Evolutionary conservation across 2,113 vertebrate species (phyloP).

Genomic region (Neoarius graeffei): DNA sequence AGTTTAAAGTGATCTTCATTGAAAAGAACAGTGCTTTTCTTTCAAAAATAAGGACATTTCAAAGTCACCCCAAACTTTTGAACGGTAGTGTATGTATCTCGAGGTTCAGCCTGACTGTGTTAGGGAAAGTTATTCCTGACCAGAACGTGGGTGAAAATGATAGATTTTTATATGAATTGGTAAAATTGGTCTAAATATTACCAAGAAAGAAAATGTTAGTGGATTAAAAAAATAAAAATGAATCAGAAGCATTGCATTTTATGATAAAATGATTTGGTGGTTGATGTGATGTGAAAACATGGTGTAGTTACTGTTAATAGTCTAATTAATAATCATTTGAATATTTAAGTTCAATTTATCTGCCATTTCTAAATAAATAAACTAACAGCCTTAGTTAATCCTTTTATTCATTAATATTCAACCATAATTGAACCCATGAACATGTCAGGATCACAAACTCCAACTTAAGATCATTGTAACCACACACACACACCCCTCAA

Average conservation of each 20-base stretch:
- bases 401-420: not conserved
- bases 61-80: too few species aligned
- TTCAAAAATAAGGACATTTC: too few species aligned
- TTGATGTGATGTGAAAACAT: not conserved
- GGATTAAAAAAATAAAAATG: not conserved
- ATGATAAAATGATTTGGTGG: not conserved
- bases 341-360: not conserved
- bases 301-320: not conserved
- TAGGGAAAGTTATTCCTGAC: not conserved
- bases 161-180: not conserved
- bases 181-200: not conserved
- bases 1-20: too few species aligned
- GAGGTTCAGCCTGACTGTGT: too few species aligned
- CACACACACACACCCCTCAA: not conserved
- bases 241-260: not conserved
- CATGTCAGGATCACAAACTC: not conserved
- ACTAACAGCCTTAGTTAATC: not conserved
- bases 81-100: too few species aligned
- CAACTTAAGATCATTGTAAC: not conserved
- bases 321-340: not conserved
- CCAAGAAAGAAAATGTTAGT: not conserved
- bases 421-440: not conserved
- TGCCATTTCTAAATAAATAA: not conserved
- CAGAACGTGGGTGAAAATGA: not conserved
- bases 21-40: too few species aligned